Conservation (phyloP, 2,888 invertebrate genomes). For the Ornithoptera priamus region DNA sequence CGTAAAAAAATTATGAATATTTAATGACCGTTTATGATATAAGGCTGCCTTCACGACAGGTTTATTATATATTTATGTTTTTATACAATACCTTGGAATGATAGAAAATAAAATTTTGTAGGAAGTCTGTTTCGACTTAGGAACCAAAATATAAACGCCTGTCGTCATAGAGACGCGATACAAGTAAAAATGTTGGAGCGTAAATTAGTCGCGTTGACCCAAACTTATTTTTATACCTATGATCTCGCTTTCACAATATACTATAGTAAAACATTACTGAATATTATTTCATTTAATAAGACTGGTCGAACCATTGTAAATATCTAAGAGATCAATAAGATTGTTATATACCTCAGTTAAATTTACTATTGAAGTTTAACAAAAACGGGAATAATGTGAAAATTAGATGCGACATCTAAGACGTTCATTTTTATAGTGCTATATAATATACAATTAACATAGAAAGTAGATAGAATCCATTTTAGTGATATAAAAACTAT, state of each 20-base stretch:
- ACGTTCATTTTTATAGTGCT: too few relatives aligned
- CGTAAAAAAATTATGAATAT: slow-evolving; percentile 35
- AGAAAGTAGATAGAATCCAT: too few relatives aligned
- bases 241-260: background rate
- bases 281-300: background rate
- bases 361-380: too few relatives aligned
- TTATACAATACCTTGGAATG: too few relatives aligned
- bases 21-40: slow-evolving; percentile 6
- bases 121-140: too few relatives aligned
- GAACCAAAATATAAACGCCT: background rate
- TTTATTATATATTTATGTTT: too few relatives aligned
- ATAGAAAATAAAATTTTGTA: too few relatives aligned
- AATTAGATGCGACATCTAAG: too few relatives aligned
- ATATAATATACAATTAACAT: too few relatives aligned
- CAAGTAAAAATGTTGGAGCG: background rate
- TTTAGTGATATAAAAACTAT: too few relatives aligned
- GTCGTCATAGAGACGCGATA: background rate
- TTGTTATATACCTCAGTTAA: background rate
- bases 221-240: background rate
- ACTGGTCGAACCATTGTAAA: background rate
- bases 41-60: background rate
- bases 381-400: too few relatives aligned
- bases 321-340: background rate
- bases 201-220: background rate
- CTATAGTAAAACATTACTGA: background rate